Percentiles rank a stretch among this genome's conserved stretches.
Conservation (phyloP, 2,113 vertebrate species). For the Crypturellus undulatus region DNA sequence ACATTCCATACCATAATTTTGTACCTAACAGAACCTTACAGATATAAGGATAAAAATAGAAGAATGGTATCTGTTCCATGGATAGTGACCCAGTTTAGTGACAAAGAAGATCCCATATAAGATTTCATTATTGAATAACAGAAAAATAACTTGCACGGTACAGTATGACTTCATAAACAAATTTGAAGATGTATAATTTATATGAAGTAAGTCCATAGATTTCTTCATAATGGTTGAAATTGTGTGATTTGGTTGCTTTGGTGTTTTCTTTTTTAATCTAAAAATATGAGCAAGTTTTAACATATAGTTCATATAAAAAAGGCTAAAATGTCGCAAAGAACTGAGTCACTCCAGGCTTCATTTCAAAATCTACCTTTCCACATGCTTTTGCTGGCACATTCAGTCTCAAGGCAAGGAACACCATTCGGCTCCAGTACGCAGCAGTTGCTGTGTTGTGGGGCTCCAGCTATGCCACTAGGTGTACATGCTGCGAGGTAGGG, state of each 20-base stretch:
- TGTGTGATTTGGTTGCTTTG: neutral
- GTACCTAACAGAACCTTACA: neutral
- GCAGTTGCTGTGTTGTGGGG: no score
- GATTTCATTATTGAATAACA: neutral
- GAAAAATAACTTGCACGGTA: neutral
- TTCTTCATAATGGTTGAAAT: neutral
- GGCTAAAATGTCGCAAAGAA: neutral
- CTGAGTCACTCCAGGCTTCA: neutral
- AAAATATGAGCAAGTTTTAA: neutral
- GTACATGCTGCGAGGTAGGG: fast-evolving
- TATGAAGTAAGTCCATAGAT: neutral
- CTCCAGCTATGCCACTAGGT: neutral
- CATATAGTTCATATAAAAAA: neutral
- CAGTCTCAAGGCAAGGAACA: neutral
- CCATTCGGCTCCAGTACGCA: fast-evolving
- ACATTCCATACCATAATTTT: neutral
- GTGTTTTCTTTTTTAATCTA: neutral
- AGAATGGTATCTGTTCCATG: neutral
- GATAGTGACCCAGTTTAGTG: neutral
- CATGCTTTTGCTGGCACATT: fast-evolving
- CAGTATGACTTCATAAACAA: neutral
- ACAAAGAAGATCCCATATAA: neutral
- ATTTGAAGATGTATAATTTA: neutral
- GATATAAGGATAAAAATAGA: neutral
- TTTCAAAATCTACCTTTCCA: neutral